These are phyloP conservation scores for Myopa testacea DNA, from an alignment of 2,888 invertebrate genomes.

Conservation along the genomic window DNA sequence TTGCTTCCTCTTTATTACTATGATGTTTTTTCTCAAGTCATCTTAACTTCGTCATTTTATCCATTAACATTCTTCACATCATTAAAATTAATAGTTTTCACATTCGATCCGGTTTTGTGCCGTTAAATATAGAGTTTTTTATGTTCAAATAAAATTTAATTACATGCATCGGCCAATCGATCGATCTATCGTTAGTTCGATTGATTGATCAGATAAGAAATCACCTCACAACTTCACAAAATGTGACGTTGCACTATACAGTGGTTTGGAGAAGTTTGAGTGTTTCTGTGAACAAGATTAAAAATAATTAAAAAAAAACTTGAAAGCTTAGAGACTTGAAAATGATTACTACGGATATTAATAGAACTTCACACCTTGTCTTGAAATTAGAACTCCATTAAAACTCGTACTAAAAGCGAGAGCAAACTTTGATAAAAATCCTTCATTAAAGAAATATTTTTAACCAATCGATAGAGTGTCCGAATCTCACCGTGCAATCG, in stretches of 20 bases:
- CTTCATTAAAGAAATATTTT: background rate
- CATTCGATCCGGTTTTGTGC: background rate
- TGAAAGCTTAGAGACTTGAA: no score
- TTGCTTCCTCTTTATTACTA: no score
- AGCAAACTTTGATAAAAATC: no score
- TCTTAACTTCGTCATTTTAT: background rate
- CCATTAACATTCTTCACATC: background rate
- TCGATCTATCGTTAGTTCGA: no score
- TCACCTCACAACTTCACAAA: background rate
- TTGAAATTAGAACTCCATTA: no score
- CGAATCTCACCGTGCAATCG: background rate
- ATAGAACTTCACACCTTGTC: no score
- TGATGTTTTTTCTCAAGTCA: no score
- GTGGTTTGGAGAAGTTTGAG: background rate
- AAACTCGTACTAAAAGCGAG: no score
- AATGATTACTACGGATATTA: no score
- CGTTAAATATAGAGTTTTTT: background rate
- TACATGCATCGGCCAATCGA: background rate
- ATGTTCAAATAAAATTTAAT: background rate
- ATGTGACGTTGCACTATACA: background rate
- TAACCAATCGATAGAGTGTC: background rate
- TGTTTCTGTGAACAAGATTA: background rate
- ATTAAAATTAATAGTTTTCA: background rate
- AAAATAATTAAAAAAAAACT: no score
- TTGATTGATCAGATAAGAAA: background rate